These are phyloP conservation scores for Pipra filicauda DNA, from an alignment of 2,113 vertebrate species.

Conservation along the genomic window DNA sequence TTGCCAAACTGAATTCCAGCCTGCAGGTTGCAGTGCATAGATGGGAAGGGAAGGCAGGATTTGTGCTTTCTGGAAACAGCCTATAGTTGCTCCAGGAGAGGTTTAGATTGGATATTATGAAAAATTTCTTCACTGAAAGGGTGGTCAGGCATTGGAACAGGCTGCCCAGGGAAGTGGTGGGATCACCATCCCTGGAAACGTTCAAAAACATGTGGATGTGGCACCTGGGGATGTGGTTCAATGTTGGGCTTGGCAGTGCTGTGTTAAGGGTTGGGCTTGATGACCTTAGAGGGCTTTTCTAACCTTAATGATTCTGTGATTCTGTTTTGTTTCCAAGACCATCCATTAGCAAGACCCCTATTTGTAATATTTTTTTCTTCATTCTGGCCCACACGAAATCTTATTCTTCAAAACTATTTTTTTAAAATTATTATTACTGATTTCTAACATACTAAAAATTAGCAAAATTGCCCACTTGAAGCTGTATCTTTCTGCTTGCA, in stretches of 20 bases:
- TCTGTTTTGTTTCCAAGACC: background rate
- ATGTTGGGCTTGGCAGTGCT: too few species aligned
- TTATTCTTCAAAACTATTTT: background rate
- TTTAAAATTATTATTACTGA: background rate
- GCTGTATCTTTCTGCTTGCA: background rate
- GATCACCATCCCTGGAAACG: background rate
- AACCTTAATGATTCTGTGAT: too few species aligned
- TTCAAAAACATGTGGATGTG: rapidly evolving
- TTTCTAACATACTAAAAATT: background rate
- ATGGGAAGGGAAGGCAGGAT: background rate
- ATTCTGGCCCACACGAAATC: rapidly evolving
- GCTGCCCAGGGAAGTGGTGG: background rate
- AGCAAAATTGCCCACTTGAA: background rate
- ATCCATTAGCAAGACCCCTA: rapidly evolving
- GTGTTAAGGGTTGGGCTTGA: background rate
- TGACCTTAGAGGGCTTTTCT: background rate
- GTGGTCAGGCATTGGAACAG: background rate
- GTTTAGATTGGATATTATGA: too few species aligned
- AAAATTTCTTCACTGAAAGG: background rate
- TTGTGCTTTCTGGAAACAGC: background rate
- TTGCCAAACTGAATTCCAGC: background rate
- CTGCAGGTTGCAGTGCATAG: background rate
- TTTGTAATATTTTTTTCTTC: background rate
- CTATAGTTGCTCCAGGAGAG: background rate
- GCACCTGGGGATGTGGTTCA: background rate